Percentiles rank a stretch among this genome's conserved stretches.
These are phyloP conservation scores for Simalia tracyae DNA, from an alignment of 2,797 vertebrate genomes.

Conservation along the genomic window DNA sequence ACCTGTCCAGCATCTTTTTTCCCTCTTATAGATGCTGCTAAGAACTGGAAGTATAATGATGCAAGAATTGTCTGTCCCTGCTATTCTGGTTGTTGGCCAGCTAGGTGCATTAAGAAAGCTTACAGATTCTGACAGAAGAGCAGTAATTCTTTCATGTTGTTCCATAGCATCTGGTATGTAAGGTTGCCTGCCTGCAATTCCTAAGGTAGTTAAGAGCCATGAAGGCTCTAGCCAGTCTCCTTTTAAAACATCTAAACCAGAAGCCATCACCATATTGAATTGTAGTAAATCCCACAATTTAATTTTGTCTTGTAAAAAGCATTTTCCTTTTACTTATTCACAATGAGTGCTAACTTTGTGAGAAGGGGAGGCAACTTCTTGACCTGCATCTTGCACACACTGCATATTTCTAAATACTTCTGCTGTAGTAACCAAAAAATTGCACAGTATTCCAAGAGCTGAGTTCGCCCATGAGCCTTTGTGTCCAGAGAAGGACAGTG, in stretches of 20 bases:
- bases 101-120: background rate
- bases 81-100: background rate
- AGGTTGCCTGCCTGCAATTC: background rate
- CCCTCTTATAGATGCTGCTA: rapidly evolving
- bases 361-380: background rate
- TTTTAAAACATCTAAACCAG: background rate
- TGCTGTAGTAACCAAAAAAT: background rate
- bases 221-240: background rate
- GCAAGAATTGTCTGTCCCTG: background rate
- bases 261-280: background rate
- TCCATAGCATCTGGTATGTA: background rate
- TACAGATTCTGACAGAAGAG: background rate
- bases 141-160: background rate
- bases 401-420: background rate
- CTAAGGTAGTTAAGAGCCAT: background rate
- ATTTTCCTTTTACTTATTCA: background rate
- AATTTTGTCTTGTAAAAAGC: background rate
- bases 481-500: background rate
- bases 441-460: background rate
- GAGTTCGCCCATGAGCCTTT: background rate
- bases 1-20: background rate
- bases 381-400: background rate
- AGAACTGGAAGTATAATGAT: background rate
- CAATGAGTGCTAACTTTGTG: background rate
- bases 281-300: background rate